phyloP scores from a whole-genome alignment of 1,140 invertebrate genomes.

The Aphelinus atriplicis region DNA sequence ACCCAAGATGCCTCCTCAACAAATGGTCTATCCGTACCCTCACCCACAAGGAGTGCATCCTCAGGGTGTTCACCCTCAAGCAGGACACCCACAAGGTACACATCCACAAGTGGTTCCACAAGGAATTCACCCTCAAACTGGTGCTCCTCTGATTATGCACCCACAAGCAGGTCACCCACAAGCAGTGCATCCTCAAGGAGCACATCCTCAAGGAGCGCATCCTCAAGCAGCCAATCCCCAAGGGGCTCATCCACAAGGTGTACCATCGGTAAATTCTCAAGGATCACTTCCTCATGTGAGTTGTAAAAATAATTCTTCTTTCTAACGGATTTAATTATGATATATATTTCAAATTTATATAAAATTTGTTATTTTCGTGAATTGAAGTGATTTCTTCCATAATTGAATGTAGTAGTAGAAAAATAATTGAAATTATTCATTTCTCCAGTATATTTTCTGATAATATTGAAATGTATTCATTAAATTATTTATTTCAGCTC shows the following conservation, averaged over 20 bases:
- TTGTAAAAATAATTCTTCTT: too few relatives aligned
- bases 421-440: too few relatives aligned
- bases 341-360: too few relatives aligned
- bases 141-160: conserved; percentile 9
- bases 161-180: conserved; percentile 10
- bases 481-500: conserved; percentile 45
- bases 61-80: not conserved
- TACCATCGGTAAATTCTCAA: not conserved
- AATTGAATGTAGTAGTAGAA: too few relatives aligned
- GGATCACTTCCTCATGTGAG: not conserved
- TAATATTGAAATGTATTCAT: too few relatives aligned
- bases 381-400: too few relatives aligned
- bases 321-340: too few relatives aligned
- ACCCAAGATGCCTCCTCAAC: conserved; percentile 58
- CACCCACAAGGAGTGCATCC: conserved; percentile 55
- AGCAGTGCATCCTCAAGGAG: conserved; percentile 2
- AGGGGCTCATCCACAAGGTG: conserved; percentile 18
- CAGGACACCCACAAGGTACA: conserved; percentile 3
- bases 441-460: too few relatives aligned
- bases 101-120: conserved; percentile 6
- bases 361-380: too few relatives aligned
- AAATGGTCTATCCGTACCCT: conserved; percentile 57
- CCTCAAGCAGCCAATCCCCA: conserved; percentile 5
- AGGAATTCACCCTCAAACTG: conserved; percentile 13
- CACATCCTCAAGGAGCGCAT: not conserved